Percentiles rank a stretch among this genome's conserved stretches.
phyloP scores from a whole-genome alignment of 2,797 vertebrate genomes.

The Dallia pectoralis region DNA sequence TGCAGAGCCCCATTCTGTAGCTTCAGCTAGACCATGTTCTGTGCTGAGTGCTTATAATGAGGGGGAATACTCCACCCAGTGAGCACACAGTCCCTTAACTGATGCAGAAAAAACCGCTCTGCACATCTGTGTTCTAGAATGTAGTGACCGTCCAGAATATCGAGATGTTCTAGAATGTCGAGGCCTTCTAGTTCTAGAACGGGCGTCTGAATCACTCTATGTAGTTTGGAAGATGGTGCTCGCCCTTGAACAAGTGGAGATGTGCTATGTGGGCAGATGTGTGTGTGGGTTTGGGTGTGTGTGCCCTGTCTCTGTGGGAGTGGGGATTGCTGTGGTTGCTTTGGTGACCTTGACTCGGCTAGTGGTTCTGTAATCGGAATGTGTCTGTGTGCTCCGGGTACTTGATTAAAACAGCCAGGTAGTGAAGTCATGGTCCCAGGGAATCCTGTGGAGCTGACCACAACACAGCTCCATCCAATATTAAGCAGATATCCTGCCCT shows the following conservation, averaged over 20 bases:
- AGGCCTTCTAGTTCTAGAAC: background rate
- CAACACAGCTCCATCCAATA: background rate
- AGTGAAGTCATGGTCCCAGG: background rate
- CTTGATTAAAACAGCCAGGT: background rate
- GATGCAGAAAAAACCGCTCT: too few species aligned
- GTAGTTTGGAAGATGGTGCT: background rate
- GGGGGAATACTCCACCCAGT: background rate
- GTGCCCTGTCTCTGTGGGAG: background rate
- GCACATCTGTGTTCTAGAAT: background rate
- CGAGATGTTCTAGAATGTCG: background rate
- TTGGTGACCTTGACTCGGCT: background rate
- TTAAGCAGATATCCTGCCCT: background rate
- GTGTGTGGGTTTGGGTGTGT: background rate
- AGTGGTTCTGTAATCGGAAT: background rate
- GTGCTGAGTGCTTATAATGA: background rate
- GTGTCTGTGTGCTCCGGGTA: background rate
- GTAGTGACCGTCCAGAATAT: background rate
- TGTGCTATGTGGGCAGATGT: background rate
- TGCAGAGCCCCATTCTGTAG: background rate
- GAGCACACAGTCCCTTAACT: background rate
- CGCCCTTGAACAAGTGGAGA: background rate
- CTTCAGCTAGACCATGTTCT: background rate
- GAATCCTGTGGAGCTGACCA: background rate
- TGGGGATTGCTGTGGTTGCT: background rate
- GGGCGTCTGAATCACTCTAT: background rate